These are phyloP conservation scores for Cherax quadricarinatus DNA, from an alignment of 1,140 invertebrate species.

Conservation along the genomic window DNA sequence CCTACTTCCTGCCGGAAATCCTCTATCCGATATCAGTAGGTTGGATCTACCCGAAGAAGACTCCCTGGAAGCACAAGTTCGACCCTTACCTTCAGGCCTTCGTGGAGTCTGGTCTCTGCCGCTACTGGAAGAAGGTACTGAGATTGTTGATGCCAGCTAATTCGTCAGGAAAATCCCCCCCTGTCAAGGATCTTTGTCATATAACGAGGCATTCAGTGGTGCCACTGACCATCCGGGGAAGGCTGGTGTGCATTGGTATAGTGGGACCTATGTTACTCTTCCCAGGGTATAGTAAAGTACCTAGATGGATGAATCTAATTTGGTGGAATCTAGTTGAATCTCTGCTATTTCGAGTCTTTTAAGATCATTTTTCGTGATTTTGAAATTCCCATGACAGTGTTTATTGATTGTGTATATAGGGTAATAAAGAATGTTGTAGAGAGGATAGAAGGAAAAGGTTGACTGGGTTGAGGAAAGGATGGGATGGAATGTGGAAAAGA, in stretches of 20 bases:
- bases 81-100: slow-evolving; percentile 27
- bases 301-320: too few relatives aligned
- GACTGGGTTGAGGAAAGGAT: not conserved
- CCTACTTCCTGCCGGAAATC: slow-evolving; percentile 38
- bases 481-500: not conserved
- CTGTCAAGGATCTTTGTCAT: not conserved
- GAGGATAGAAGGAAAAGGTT: not conserved
- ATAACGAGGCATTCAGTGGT: not conserved
- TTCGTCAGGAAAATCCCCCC: not conserved
- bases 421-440: not conserved
- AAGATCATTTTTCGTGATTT: too few relatives aligned
- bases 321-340: too few relatives aligned
- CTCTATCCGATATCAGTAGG: slow-evolving; percentile 36
- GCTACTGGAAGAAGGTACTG: slow-evolving; percentile 14
- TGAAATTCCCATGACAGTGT: too few relatives aligned
- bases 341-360: too few relatives aligned
- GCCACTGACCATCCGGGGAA: not conserved
- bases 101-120: slow-evolving; percentile 37
- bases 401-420: not conserved
- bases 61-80: slow-evolving; percentile 59
- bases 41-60: slow-evolving; percentile 55
- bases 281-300: not conserved
- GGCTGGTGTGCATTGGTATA: not conserved
- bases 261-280: not conserved
- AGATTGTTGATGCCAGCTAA: not conserved